Evolutionary conservation across 2,797 vertebrate genomes (phyloP), one percentile per base, ranked within the genome.

Genomic region (Notamacropus eugenii): DNA sequence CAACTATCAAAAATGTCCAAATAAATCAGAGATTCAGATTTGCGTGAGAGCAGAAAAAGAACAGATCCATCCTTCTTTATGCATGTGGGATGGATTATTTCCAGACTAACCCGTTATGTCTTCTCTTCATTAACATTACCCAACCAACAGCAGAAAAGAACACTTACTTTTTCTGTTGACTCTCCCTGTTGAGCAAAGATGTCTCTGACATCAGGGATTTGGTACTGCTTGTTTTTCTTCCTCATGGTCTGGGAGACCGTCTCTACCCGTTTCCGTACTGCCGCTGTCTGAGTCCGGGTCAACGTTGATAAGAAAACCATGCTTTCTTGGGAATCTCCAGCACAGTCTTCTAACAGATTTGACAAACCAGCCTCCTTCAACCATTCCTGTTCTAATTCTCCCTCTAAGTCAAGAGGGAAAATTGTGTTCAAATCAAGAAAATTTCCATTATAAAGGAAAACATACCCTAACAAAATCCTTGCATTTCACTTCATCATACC

Each of bases 341-440:
- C 98, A 96, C 99, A 98, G 92, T 99, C 99, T 0, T 97, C 98
- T 50, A 99, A 99, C n/a, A 99, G 99, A 54, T 98, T 99, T 8
- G 99, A 99, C 19, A 99, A 98, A 58, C 99, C 99, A 0, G 99
- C 99, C 98, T 99, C 99, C 57, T 99, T 99, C 62, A 99, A 99
- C 99, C 99, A 99, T 57, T 99, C 99, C 98, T 99, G 99, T 98
- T 99, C 99, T 98, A 99, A 98, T 94, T 99, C 99, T 0, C 99
- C 99, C 92, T 99, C 99, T 99, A 93, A 97, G 57, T 46, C n/a
- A 97, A 91, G n/a, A 97, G 14, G 58, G 93, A 97, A 93, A 92
- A 62, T 22, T 16, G 8, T 50, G 50, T 31, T 95, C 90, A 57
- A 95, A 54, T 96, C 74, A 94, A 52, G 55, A 94, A 94, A 4